Evolutionary conservation across 2,113 vertebrate species (phyloP).

Genomic region (Corydoras maculifer): DNA sequence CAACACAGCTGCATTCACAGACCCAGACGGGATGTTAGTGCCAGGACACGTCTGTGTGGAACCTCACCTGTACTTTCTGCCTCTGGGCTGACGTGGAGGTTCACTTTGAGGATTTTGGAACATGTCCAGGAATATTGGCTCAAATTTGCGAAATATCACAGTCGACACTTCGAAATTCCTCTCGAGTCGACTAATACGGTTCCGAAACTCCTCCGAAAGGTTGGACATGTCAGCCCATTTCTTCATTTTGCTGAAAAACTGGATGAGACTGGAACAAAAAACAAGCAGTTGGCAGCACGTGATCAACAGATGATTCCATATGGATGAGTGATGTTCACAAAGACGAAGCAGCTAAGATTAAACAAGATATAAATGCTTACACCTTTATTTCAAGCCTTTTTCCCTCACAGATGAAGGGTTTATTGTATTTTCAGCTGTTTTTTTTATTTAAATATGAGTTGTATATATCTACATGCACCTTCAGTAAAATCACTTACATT

Average conservation of each 20-base stretch:
- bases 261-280: constrained; percentile 76
- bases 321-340: too few species aligned
- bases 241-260: constrained; percentile 99
- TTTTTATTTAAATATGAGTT: too few species aligned
- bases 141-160: constrained; percentile 94
- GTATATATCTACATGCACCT: too few species aligned
- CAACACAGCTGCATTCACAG: too few species aligned
- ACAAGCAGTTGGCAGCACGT: not conserved
- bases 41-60: not conserved
- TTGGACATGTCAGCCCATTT: constrained; percentile 98
- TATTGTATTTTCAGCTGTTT: too few species aligned
- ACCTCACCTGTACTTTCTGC: constrained; percentile 84
- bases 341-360: not conserved
- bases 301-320: not conserved
- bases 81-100: constrained; percentile 73
- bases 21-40: too few species aligned
- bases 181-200: constrained; percentile 82
- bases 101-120: constrained; percentile 88
- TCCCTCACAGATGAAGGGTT: too few species aligned
- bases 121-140: constrained; percentile 93
- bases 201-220: constrained; percentile 79
- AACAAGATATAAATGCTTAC: not conserved
- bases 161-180: constrained; percentile 96
- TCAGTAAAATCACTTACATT: too few species aligned
- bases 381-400: too few species aligned